Base-by-base conservation (phyloP, 2,797 vertebrate genomes). In the Acridotheres tristis region DNA sequence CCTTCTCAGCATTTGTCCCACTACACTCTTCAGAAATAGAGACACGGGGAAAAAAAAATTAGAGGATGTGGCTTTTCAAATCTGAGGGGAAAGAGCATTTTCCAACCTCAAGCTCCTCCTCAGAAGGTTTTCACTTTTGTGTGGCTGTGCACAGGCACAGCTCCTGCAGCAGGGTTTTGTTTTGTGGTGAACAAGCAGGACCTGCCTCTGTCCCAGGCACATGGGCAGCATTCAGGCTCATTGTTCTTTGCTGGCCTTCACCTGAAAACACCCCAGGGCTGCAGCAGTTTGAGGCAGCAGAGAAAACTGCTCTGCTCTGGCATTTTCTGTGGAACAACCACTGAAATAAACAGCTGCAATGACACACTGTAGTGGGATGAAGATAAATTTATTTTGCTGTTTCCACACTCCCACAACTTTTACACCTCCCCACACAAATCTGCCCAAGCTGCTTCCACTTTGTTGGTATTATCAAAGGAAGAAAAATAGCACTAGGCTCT, bases 341-440 rank as follows among this genome's bases (percentile, higher is more conserved):
- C 81, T 71, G 93, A 97, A 94, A 89, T 88, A 96, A 95, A 93
- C 96, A 96, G 94, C 95, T 94, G 90, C 94, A 95, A 45, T 95
- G 95, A 90, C 94, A 96, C 93, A 97, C 82, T 94, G 89, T 43
- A 91, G 92, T 95, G 90, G 92, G 96, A 95, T 88, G 93, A 93
- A 91, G 94, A 95, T 96, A 95, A 94, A 95, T 95, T 92, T 97
- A 93, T 96, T 96, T 97, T 92, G 62, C 91, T 92, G 84, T 94
- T 95, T 96, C 89, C 90, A 89, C 91, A 96, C 96, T 96, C 96
- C 94, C 91, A 94, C 93, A 94, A 73, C 59, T 95, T 95, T 94
- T 95, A 89, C 95, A 97, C 94, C 91, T 96, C 93, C 95, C 93
- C 89, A 95, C 91, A 95, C 95, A 95, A 93, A 96, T 94, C 95